Base-by-base conservation (phyloP, 1,140 invertebrate genomes). In the Sitobion miscanthi region DNA sequence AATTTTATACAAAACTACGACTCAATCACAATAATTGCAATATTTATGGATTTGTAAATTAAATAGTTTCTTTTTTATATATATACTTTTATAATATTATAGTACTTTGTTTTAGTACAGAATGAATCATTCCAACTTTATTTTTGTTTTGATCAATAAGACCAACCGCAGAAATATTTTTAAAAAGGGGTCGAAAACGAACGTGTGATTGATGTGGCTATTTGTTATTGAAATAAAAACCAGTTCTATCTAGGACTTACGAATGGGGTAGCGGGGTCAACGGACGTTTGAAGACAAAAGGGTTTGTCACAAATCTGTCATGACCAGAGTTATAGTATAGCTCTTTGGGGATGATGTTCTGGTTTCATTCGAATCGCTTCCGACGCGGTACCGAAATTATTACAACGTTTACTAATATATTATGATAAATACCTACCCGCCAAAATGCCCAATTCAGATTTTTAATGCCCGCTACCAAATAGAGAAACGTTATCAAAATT, bases 261-360 rank as follows among this genome's bases (percentile, higher is more conserved):
- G 35, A 42, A 69, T 52, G 54, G 54, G 54, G 89, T 69, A 47
- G 25, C 14, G 54, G 47, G 91, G 21, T 85, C 49, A 85, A 45
- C 49, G 91, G 3, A 86, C 49, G n/a, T 57, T 3, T 14, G 82
- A 86, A 93, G 23, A 93, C 91, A 93, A 93, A 85, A 93, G 82
- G 82, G 9, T 86, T 42, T 82, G 45, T 38, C 45, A 69, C 57
- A 21, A 47, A 69, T 69, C 57, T 35, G 54, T 69, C 57, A 69
- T 47, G 62, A 14, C n/a, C 62, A 77, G 30, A 77, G 62, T 14
- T 69, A 69, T 30, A 69, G 1, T 35, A 17, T 52, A 90, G 45
- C 52, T 6, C 89, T 90, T 57, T 57, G 7, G 49, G n/a, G n/a
- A 57, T 8, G 25, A 49, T 14, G 35, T 38, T 62, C 54, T 8